Evolutionary conservation across 2,113 vertebrate species (phyloP).

Genomic region (Silurus meridionalis): DNA sequence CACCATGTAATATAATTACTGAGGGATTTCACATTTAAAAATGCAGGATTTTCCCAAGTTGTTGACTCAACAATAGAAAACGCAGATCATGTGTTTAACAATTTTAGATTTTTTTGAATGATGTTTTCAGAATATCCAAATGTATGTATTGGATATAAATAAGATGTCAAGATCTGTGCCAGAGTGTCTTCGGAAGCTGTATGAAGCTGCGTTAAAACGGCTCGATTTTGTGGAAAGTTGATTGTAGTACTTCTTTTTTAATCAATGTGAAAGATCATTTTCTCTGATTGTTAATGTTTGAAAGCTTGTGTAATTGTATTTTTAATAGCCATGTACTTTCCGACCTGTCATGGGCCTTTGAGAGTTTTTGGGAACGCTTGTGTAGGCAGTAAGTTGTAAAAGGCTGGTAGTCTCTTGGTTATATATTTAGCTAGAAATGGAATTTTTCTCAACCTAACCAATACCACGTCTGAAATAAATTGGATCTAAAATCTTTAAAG

Average conservation of each 20-base stretch:
- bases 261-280: neutral
- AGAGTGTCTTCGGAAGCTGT: neutral
- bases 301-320: neutral
- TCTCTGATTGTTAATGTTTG: neutral
- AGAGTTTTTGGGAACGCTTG: neutral
- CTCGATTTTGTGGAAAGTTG: neutral
- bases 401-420: slow-evolving; percentile 36
- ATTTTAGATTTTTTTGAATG: no score
- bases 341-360: neutral
- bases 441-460: slow-evolving; percentile 39
- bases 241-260: neutral
- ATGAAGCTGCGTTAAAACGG: neutral
- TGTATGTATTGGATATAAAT: no score
- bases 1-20: no score
- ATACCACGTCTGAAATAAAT: slow-evolving; percentile 45
- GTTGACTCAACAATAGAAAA: no score
- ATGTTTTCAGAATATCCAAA: no score
- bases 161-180: neutral
- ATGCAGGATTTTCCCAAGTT: no score
- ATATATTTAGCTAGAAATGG: slow-evolving; percentile 46
- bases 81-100: no score
- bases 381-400: neutral
- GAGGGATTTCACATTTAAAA: no score
- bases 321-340: neutral
- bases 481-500: slow-evolving; percentile 13